A percentile compares a stretch with the other conserved stretches of the same genome.
Conservation (phyloP, 2,888 invertebrate genomes). For the Lampropteryx suffumata region DNA sequence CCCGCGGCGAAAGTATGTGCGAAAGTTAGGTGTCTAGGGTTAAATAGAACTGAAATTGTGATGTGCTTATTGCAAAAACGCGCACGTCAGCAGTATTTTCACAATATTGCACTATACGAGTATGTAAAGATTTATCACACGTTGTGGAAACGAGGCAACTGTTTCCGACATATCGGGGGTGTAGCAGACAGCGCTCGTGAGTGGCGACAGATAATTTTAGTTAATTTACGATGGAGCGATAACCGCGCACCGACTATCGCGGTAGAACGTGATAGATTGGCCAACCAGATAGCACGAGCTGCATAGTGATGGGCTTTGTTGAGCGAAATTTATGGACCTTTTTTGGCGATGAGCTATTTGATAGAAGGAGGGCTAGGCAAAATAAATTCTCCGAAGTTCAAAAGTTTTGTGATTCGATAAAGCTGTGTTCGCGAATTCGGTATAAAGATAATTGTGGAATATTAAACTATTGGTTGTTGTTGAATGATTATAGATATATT, state of each 20-base stretch:
- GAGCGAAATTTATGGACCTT: conserved; percentile 28
- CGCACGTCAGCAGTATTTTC: conserved; percentile 1
- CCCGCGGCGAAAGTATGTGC: too few species aligned
- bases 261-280: conserved; percentile 56
- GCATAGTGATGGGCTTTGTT: conserved; percentile 37
- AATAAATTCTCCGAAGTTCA: conserved; percentile 9
- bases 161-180: conserved; percentile 30
- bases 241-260: conserved; percentile 44
- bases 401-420: neutral
- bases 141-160: conserved; percentile 27
- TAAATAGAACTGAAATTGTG: too few species aligned
- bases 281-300: conserved; percentile 44
- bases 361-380: conserved; percentile 3
- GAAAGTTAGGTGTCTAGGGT: too few species aligned
- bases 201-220: conserved; percentile 57
- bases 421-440: neutral
- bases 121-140: conserved; percentile 29
- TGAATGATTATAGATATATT: too few species aligned
- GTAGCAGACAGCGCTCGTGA: conserved; percentile 37
- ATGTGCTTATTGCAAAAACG: neutral
- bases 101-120: conserved; percentile 5
- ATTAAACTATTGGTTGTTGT: too few species aligned
- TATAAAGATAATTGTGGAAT: neutral
- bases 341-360: conserved; percentile 24
- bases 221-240: conserved; percentile 68